Conservation (phyloP, 2,888 invertebrate species). For the Scaeva pyrastri region DNA sequence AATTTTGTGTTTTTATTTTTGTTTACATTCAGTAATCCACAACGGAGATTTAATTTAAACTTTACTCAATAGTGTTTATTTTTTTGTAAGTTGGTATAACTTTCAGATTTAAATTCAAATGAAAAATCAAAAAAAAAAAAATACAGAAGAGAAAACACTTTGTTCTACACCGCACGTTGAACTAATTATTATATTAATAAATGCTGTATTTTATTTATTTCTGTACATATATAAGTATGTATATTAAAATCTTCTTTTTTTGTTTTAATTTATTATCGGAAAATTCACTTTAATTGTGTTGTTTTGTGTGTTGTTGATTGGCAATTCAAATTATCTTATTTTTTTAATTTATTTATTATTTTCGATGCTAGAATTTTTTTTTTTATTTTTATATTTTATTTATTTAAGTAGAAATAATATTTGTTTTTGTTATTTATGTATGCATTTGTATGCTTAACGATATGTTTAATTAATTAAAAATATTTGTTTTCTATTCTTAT, state of each 20-base stretch:
- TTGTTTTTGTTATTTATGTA: slow-evolving; percentile 29
- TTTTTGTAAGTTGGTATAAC: not conserved
- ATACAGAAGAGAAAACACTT: slow-evolving; percentile 28
- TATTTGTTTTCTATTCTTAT: slow-evolving; percentile 47
- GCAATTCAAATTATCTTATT: slow-evolving; percentile 29
- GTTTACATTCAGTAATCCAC: slow-evolving; percentile 49
- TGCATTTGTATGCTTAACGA: slow-evolving; percentile 54
- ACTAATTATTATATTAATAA: not conserved
- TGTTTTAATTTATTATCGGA: slow-evolving; percentile 12
- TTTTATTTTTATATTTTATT: slow-evolving; percentile 12
- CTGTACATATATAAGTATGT: slow-evolving; percentile 22
- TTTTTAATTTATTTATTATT: slow-evolving; percentile 5
- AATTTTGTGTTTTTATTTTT: slow-evolving; percentile 20
- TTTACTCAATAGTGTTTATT: slow-evolving; percentile 7
- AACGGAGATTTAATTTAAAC: slow-evolving; percentile 19
- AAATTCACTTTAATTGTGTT: slow-evolving; percentile 32
- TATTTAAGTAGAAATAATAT: slow-evolving; percentile 29
- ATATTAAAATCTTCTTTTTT: slow-evolving; percentile 50
- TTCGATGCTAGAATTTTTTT: slow-evolving; percentile 61
- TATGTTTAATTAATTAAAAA: slow-evolving; percentile 62
- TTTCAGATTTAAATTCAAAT: not conserved
- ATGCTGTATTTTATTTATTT: slow-evolving; percentile 39
- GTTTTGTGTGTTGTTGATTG: slow-evolving; percentile 27
- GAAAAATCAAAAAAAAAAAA: not conserved
- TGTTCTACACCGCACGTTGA: slow-evolving; percentile 37